phyloP scores from a whole-genome alignment of 2,113 vertebrate genomes.

The Pholis gunnellus region DNA sequence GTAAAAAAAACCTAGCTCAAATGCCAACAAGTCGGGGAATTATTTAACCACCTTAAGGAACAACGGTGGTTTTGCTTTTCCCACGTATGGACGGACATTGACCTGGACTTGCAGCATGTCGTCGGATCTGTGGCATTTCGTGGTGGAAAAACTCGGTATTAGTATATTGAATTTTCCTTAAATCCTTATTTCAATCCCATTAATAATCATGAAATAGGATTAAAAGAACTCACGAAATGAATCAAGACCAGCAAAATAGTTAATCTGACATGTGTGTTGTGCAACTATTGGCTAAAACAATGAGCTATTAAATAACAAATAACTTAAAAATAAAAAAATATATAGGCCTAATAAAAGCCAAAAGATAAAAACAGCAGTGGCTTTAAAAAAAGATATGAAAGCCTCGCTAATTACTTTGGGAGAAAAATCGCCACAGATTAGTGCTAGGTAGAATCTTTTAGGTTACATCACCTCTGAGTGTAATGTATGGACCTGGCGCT shows the following conservation, averaged over 20 bases:
- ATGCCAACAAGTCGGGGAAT: background rate
- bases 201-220: background rate
- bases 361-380: background rate
- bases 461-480: slow-evolving; percentile 67
- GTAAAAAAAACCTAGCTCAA: background rate
- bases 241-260: background rate
- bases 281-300: background rate
- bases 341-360: background rate
- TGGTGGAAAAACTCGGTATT: background rate
- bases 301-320: background rate
- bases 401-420: background rate
- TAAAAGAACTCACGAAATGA: background rate
- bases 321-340: background rate
- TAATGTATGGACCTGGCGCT: slow-evolving; percentile 39
- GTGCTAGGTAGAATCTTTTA: slow-evolving; percentile 27
- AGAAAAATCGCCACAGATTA: slow-evolving; percentile 6
- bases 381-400: background rate
- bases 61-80: background rate
- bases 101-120: background rate
- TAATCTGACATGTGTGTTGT: background rate
- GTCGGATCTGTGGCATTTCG: background rate
- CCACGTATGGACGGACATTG: slow-evolving; percentile 33
- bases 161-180: background rate
- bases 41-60: background rate
- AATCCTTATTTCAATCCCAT: background rate